These are phyloP conservation scores for Phortica okadai DNA, from an alignment of 2,888 invertebrate species.

Conservation along the genomic window DNA sequence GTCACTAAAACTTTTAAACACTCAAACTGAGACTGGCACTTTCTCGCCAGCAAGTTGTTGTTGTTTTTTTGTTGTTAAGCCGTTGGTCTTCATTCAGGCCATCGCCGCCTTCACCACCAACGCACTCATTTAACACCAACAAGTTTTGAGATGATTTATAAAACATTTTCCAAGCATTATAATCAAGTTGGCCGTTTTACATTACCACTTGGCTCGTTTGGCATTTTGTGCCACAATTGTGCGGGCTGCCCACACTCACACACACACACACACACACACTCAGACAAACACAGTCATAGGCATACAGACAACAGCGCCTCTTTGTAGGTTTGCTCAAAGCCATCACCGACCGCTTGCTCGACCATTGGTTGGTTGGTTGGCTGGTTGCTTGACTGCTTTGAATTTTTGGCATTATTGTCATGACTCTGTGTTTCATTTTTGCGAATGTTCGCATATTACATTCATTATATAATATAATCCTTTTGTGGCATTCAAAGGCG, in stretches of 20 bases:
- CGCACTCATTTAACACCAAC: neutral
- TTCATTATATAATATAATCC: constrained; percentile 29
- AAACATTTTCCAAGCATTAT: constrained; percentile 12
- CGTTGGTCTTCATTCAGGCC: neutral
- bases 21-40: constrained; percentile 29
- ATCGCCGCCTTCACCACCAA: neutral
- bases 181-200: constrained; percentile 10
- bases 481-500: constrained; percentile 12
- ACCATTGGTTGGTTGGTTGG: neutral
- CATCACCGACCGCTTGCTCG: neutral
- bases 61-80: neutral
- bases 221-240: constrained; percentile 18
- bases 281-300: neutral
- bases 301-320: neutral
- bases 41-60: constrained; percentile 5
- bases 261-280: neutral
- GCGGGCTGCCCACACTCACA: constrained; percentile 12
- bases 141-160: constrained; percentile 28
- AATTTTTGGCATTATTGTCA: constrained; percentile 31
- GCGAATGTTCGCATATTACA: constrained; percentile 29
- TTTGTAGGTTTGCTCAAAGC: neutral
- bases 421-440: constrained; percentile 20
- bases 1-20: constrained; percentile 27
- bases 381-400: neutral
- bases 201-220: constrained; percentile 7